A percentile compares a stretch with the other conserved stretches of the same genome.
Conservation (phyloP, 2,797 vertebrate species). For the Saxicola maurus region DNA sequence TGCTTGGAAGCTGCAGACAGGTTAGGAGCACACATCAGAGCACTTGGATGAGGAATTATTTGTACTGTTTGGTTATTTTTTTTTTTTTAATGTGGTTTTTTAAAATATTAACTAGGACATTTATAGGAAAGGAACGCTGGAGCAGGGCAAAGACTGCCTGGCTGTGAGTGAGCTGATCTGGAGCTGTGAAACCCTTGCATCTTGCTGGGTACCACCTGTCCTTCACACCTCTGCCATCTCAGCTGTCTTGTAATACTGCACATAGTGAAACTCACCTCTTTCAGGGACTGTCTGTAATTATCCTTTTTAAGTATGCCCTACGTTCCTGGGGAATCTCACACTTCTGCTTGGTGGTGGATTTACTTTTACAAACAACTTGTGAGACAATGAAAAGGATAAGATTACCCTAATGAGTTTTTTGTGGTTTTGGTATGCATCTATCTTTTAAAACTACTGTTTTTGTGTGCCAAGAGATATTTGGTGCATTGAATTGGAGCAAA, state of each 20-base stretch:
- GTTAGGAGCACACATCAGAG: conserved; percentile 18
- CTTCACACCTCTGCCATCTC: neutral
- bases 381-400: neutral
- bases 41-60: conserved; percentile 47
- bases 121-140: neutral
- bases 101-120: conserved; percentile 44
- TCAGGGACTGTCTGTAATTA: neutral
- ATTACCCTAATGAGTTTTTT: neutral
- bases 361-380: neutral
- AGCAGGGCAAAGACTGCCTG: neutral
- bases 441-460: neutral
- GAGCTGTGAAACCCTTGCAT: neutral
- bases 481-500: neutral
- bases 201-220: neutral
- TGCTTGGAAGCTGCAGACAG: conserved; percentile 44
- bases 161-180: neutral
- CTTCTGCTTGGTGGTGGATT: neutral
- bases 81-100: conserved; percentile 10
- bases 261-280: neutral
- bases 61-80: conserved; percentile 42
- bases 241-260: neutral
- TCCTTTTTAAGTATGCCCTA: neutral
- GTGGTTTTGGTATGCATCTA: neutral
- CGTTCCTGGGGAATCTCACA: neutral
- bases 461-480: neutral